These are phyloP conservation scores for Agrilus cyanescens DNA, from an alignment of 2,888 invertebrate species.

Conservation along the genomic window DNA sequence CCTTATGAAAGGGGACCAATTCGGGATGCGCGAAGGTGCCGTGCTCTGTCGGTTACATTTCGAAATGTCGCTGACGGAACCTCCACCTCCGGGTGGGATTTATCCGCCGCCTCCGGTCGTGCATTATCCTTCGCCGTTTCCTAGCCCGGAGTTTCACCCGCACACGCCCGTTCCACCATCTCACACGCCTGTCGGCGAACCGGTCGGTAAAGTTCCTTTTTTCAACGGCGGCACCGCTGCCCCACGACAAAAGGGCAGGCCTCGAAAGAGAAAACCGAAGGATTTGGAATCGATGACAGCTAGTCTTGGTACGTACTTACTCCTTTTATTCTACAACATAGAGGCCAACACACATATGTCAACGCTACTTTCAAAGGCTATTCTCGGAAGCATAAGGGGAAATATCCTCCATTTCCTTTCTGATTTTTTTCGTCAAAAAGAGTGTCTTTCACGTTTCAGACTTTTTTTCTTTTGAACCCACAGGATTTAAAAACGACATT, in stretches of 20 bases:
- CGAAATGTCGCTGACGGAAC: slow-evolving; percentile 38
- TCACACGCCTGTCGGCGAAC: slow-evolving; percentile 33
- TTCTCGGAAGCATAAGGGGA: too few relatives aligned
- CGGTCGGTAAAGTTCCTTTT: slow-evolving; percentile 33
- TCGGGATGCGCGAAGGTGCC: slow-evolving; percentile 80
- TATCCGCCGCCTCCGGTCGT: slow-evolving; percentile 35
- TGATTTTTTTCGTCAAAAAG: too few relatives aligned
- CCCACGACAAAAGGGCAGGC: slow-evolving; percentile 84
- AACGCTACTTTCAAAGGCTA: too few relatives aligned
- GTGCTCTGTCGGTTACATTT: slow-evolving; percentile 76
- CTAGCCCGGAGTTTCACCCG: slow-evolving; percentile 39
- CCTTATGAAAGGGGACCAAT: slow-evolving; percentile 87
- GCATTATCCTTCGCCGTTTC: slow-evolving; percentile 45
- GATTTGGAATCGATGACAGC: slow-evolving; percentile 78
- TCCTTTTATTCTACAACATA: background rate
- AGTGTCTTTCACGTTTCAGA: too few relatives aligned
- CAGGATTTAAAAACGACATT: too few relatives aligned
- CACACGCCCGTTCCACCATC: slow-evolving; percentile 41
- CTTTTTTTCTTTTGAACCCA: too few relatives aligned
- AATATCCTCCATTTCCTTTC: too few relatives aligned
- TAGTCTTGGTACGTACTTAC: slow-evolving; percentile 59
- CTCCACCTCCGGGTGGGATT: slow-evolving; percentile 34
- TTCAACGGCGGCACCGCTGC: slow-evolving; percentile 51
- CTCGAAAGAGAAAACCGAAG: slow-evolving; percentile 85
- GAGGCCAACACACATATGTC: too few relatives aligned